These are phyloP conservation scores for Bolinopsis microptera DNA, from an alignment of 37 sponge, comb jelly and placozoan species.

Conservation along the genomic window DNA sequence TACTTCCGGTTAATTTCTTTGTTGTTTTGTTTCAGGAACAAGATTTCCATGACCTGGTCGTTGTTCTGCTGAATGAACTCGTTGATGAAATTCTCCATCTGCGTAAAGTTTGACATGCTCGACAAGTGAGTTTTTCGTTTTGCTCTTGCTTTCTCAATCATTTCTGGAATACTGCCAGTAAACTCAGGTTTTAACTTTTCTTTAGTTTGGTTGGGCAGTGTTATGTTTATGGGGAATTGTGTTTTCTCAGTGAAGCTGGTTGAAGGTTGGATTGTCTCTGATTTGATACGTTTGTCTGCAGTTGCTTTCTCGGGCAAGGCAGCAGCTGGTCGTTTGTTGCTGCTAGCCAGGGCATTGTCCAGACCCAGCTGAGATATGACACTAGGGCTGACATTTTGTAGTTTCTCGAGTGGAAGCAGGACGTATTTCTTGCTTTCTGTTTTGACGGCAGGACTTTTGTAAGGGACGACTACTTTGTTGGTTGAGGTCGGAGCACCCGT, in stretches of 20 bases:
- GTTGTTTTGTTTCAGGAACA: slow-evolving; percentile 59
- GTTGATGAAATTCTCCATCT: slow-evolving; percentile 62
- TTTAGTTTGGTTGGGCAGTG: slow-evolving; percentile 10
- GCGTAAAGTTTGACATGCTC: slow-evolving; percentile 31
- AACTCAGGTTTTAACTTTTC: neutral
- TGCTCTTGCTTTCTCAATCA: slow-evolving; percentile 44
- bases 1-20: slow-evolving; percentile 43
- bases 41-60: slow-evolving; percentile 62
- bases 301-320: neutral
- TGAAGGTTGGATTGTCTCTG: neutral
- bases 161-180: slow-evolving; percentile 43
- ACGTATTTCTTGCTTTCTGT: slow-evolving; percentile 51
- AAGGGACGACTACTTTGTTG: slow-evolving; percentile 24
- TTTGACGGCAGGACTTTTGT: slow-evolving; percentile 11
- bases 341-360: neutral
- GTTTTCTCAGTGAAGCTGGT: neutral
- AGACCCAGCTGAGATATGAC: slow-evolving; percentile 42
- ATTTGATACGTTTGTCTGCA: slow-evolving; percentile 31
- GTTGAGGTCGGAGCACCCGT: neutral
- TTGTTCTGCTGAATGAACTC: slow-evolving; percentile 65
- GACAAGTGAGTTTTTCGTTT: neutral
- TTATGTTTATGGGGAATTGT: slow-evolving; percentile 38
- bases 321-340: slow-evolving; percentile 5
- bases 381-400: slow-evolving; percentile 26
- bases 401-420: slow-evolving; percentile 22